Percentiles rank a stretch among this genome's conserved stretches.
These are phyloP conservation scores for Psix sp. DNA, from an alignment of 1,140 invertebrate genomes.

Conservation along the genomic window DNA sequence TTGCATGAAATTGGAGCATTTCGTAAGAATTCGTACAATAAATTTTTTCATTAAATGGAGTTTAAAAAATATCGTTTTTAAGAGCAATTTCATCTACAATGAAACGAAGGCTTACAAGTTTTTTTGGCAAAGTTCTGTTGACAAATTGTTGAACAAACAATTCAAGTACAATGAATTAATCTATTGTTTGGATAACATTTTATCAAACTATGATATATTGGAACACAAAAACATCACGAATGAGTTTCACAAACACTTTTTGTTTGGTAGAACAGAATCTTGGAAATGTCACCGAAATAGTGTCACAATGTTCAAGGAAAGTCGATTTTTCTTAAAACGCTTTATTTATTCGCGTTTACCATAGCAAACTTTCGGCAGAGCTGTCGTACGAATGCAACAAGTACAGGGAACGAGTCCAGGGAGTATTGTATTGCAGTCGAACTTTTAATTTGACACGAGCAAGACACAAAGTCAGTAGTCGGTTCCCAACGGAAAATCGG, in stretches of 20 bases:
- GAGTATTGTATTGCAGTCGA: conserved; percentile 60
- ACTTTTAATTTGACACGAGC: conserved; percentile 64
- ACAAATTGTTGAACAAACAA: no score
- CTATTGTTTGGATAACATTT: no score
- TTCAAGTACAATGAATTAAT: no score
- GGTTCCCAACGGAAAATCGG: conserved; percentile 41
- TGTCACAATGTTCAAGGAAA: conserved; percentile 51
- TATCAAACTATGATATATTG: no score
- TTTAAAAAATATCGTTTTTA: no score
- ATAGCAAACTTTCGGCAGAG: conserved; percentile 55
- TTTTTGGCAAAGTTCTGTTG: no score
- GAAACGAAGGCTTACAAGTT: no score
- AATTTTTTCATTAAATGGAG: conserved; percentile 41
- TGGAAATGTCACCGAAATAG: conserved; percentile 48
- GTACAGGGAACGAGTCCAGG: conserved; percentile 53
- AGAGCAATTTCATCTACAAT: no score
- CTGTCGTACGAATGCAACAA: conserved; percentile 60
- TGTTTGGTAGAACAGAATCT: conserved; percentile 29
- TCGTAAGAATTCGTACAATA: conserved; percentile 41
- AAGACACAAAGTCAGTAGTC: conserved; percentile 59
- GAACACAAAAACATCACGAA: conserved; percentile 19
- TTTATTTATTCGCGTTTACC: conserved; percentile 58
- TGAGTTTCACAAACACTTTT: conserved; percentile 34
- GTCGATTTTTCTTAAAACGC: conserved; percentile 51
- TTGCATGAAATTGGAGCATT: conserved; percentile 49